These are phyloP conservation scores for Scotopteryx bipunctaria DNA, from an alignment of 2,888 invertebrate genomes.

Conservation along the genomic window DNA sequence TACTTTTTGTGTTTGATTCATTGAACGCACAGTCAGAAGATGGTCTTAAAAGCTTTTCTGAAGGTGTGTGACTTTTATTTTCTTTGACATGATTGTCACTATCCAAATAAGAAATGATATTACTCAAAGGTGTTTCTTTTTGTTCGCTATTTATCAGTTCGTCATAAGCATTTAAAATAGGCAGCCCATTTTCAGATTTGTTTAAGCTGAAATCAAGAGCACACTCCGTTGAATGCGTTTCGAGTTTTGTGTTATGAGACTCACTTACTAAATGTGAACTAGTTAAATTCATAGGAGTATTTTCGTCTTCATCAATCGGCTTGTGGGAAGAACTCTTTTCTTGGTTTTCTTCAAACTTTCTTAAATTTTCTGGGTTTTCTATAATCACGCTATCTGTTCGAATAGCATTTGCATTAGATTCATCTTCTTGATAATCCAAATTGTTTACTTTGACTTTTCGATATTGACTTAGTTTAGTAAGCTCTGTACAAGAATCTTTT, in stretches of 20 bases:
- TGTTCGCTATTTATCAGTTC: slow-evolving; percentile 6
- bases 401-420: slow-evolving; percentile 41
- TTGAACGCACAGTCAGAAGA: not conserved
- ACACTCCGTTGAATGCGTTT: slow-evolving; percentile 40
- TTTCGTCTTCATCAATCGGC: slow-evolving; percentile 7
- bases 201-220: slow-evolving; percentile 69
- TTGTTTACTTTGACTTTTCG: slow-evolving; percentile 58
- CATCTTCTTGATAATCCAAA: slow-evolving; percentile 39
- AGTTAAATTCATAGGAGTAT: slow-evolving; percentile 50
- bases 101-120: not conserved
- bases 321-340: slow-evolving; percentile 36
- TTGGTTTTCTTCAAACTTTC: slow-evolving; percentile 47
- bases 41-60: not conserved
- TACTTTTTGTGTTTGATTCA: slow-evolving; percentile 5
- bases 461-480: slow-evolving; percentile 69
- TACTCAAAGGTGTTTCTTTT: not conserved
- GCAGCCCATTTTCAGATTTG: slow-evolving; percentile 40
- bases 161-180: slow-evolving; percentile 31
- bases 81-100: not conserved
- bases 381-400: slow-evolving; percentile 77
- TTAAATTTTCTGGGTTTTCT: slow-evolving; percentile 73
- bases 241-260: slow-evolving; percentile 7
- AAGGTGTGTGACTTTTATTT: not conserved
- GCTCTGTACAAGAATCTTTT: slow-evolving; percentile 54
- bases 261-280: slow-evolving; percentile 23